These are phyloP conservation scores for Bubo scandiacus DNA, from an alignment of 2,113 vertebrate species.

Conservation along the genomic window DNA sequence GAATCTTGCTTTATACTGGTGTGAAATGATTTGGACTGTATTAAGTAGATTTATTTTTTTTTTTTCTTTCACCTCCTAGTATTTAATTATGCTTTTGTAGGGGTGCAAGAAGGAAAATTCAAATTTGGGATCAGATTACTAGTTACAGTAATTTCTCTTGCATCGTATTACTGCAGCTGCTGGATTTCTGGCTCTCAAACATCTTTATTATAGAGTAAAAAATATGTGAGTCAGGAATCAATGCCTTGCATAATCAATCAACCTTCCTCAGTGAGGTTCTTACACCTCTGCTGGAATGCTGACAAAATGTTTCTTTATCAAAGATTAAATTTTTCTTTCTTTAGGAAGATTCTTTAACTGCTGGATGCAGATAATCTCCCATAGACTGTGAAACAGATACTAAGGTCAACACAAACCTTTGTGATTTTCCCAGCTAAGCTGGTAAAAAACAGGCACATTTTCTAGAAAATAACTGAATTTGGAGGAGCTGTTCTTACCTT, in stretches of 20 bases:
- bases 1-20: neutral
- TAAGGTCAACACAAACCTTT: neutral
- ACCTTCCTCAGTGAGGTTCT: neutral
- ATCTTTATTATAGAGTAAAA: neutral
- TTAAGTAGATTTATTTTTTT: neutral
- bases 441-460: neutral
- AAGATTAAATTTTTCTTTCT: neutral
- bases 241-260: neutral
- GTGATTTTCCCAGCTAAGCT: neutral
- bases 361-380: neutral
- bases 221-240: neutral
- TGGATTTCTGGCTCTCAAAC: neutral
- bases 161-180: neutral
- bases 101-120: neutral
- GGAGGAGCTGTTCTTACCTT: neutral
- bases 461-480: neutral
- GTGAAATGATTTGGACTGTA: neutral
- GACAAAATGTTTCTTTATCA: neutral
- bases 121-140: neutral
- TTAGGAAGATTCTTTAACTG: neutral
- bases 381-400: neutral
- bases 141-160: neutral
- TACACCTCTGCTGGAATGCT: neutral
- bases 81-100: neutral
- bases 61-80: neutral